phyloP scores from a whole-genome alignment of 2,888 invertebrate species.

The Torymus auratus region DNA sequence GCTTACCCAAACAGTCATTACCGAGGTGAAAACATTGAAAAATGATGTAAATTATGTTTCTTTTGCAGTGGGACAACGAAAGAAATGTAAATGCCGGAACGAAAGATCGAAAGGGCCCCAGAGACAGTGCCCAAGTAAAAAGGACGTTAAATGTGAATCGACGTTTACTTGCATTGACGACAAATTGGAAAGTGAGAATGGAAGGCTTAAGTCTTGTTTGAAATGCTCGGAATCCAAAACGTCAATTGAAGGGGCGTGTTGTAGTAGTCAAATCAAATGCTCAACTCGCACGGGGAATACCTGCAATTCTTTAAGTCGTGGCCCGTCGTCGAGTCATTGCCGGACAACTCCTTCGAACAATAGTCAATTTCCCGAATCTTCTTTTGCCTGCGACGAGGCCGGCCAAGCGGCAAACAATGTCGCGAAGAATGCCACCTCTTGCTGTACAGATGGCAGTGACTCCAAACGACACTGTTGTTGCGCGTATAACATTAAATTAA shows the following conservation, averaged over 20 bases:
- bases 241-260: constrained; percentile 31
- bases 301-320: neutral
- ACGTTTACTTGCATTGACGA: constrained; percentile 31
- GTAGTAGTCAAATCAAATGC: constrained; percentile 17
- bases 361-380: constrained; percentile 17
- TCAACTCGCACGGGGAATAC: neutral
- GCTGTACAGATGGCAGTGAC: neutral
- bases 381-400: neutral
- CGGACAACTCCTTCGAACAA: constrained; percentile 6
- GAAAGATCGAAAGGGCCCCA: constrained; percentile 35
- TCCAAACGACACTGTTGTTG: no score
- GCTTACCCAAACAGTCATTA: neutral
- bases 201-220: neutral
- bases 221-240: constrained; percentile 3
- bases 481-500: no score
- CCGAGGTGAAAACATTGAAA: neutral
- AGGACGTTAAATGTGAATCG: constrained; percentile 14
- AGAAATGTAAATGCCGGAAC: constrained; percentile 16
- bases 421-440: neutral
- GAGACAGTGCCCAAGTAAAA: neutral
- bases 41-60: constrained; percentile 27
- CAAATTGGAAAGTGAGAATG: constrained; percentile 15
- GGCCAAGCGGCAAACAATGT: neutral
- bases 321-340: constrained; percentile 15
- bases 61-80: constrained; percentile 8